phyloP scores from a whole-genome alignment of 2,797 vertebrate genomes.

The Diplodus sargus region DNA sequence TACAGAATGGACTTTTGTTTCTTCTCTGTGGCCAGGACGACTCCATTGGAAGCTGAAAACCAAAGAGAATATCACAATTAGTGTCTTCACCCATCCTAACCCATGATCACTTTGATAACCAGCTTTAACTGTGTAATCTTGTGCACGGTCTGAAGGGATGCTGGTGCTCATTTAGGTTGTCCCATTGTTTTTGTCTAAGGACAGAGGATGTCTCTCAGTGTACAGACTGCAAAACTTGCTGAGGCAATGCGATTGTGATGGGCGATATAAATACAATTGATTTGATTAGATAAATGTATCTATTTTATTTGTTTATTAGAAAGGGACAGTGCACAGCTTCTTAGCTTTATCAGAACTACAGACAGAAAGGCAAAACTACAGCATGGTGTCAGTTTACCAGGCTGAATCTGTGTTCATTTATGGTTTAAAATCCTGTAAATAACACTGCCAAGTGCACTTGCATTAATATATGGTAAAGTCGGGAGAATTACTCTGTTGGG shows the following conservation, averaged over 20 bases:
- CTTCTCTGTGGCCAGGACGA: slow-evolving; percentile 98
- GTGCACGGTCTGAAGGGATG: neutral
- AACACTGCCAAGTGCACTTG: neutral
- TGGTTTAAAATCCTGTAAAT: neutral
- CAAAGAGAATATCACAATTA: slow-evolving; percentile 7
- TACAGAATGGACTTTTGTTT: slow-evolving; percentile 99
- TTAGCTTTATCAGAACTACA: too few species aligned
- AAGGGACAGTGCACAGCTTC: too few species aligned
- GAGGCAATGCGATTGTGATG: too few species aligned
- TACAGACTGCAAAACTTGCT: too few species aligned
- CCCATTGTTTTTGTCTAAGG: too few species aligned
- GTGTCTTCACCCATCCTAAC: neutral
- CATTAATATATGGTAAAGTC: too few species aligned
- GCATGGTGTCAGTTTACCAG: neutral
- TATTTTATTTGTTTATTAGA: too few species aligned
- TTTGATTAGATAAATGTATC: too few species aligned
- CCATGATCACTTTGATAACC: rapidly evolving
- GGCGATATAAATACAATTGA: too few species aligned
- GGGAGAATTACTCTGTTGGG: neutral
- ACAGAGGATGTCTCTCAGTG: too few species aligned
- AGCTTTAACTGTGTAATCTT: neutral
- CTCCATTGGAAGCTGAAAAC: slow-evolving; percentile 94
- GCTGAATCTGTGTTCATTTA: neutral
- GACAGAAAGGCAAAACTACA: neutral
- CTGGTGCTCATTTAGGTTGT: neutral